Evolutionary conservation across 1,140 invertebrate genomes (phyloP), one percentile per base, ranked within the genome.

Genomic region (Eumeta japonica): DNA sequence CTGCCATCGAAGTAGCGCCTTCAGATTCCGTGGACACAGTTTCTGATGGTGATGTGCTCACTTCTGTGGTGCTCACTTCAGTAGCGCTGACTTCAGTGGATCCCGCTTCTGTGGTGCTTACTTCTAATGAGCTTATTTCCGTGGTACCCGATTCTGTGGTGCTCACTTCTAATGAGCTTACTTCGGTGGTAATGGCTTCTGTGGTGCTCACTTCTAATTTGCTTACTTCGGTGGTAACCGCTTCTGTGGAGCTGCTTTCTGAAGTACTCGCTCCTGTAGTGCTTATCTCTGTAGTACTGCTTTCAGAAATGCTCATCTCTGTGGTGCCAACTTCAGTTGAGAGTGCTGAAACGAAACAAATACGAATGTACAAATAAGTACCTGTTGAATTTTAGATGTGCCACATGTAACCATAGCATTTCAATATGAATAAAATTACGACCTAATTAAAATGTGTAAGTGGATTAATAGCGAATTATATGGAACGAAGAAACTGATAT

Each of bases 201-300:
- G 39, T 41, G 10, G 20, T 16, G n/a, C n/a, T n/a, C n/a, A n/a
- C n/a, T n/a, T n/a, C n/a, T n/a, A n/a, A n/a, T n/a, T n/a, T n/a
- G n/a, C n/a, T n/a, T n/a, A 30, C 13, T 24, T 37, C 38, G 3
- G 29, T 47, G n/a, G n/a, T 24, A 7, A 7, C 20, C 5, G 20
- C n/a, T n/a, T 24, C 20, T 7, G 5, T n/a, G 5, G 20, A 24
- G 5, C 20, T n/a, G n/a, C 20, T 24, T 24, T 35, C 28, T 10
- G 37, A 35, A 3, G 13, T 11, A 30, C 40, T 49, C 13, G 46
- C 35, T 13, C 37, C 49, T 14, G 43, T 48, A 18, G 45, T 40
- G 10, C 48, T 34, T 7, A 35, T 27, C 18, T 43, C 46, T 24
- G 29, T 41, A 17, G 42, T 46, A n/a, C 36, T n/a, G n/a, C n/a